Evolutionary conservation across 2,797 vertebrate species (phyloP).

Genomic region (Argentina silus): DNA sequence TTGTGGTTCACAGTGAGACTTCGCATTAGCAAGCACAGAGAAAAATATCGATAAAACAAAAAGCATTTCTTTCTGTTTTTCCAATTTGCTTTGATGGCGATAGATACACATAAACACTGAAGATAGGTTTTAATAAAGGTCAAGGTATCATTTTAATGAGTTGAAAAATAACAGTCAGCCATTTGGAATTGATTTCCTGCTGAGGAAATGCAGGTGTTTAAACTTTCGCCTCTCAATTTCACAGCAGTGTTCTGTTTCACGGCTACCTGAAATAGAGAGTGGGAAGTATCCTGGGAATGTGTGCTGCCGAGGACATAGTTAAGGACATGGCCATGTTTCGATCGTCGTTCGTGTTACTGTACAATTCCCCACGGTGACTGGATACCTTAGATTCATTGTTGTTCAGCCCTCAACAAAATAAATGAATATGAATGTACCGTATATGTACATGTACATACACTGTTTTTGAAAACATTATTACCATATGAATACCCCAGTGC

Average conservation of each 20-base stretch:
- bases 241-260: background rate
- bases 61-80: background rate
- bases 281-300: background rate
- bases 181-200: background rate
- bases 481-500: background rate
- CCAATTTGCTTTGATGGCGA: background rate
- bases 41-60: background rate
- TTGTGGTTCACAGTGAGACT: background rate
- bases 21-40: background rate
- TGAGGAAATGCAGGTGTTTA: background rate
- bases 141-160: background rate
- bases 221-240: background rate
- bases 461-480: background rate
- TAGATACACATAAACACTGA: background rate
- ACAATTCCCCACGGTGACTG: slow-evolving; percentile 17
- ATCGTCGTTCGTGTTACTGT: slow-evolving; percentile 21
- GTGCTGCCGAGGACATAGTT: background rate
- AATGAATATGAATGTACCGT: background rate
- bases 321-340: slow-evolving; percentile 25
- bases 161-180: background rate
- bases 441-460: background rate
- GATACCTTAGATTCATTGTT: background rate
- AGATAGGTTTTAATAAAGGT: background rate
- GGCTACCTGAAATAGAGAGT: background rate
- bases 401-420: background rate